phyloP scores from a whole-genome alignment of 1,140 invertebrate genomes.

The Drosophila murphyi region DNA sequence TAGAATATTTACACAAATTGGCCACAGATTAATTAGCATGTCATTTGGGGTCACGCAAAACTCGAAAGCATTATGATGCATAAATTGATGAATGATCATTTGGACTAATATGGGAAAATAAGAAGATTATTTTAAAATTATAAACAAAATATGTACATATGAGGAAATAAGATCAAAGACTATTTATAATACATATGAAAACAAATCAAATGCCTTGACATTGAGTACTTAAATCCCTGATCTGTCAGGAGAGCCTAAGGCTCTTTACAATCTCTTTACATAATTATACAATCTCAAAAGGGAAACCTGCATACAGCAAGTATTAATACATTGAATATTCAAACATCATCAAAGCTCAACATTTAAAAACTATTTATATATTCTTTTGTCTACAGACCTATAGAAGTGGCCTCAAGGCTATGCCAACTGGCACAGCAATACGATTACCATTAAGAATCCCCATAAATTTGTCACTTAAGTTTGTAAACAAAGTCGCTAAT shows the following conservation, averaged over 20 bases:
- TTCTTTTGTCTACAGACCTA: conserved; percentile 12
- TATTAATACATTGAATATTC: conserved; percentile 18
- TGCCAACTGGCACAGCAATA: conserved; percentile 27
- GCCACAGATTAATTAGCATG: conserved; percentile 26
- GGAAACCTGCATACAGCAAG: neutral
- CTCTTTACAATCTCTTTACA: neutral
- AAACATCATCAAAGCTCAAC: neutral
- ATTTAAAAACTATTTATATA: conserved; percentile 27
- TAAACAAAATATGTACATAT: too few relatives aligned
- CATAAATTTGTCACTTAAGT: conserved; percentile 69
- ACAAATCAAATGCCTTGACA: neutral
- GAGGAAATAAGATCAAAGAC: too few relatives aligned
- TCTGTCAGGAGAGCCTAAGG: neutral
- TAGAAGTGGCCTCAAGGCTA: conserved; percentile 32
- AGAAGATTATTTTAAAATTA: neutral
- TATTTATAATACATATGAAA: neutral
- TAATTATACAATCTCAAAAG: neutral
- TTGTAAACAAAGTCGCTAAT: conserved; percentile 72
- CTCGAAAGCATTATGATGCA: conserved; percentile 18
- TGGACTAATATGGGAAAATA: too few relatives aligned
- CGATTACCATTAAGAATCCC: conserved; percentile 62
- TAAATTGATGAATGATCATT: neutral
- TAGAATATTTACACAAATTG: conserved; percentile 29
- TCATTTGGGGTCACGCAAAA: conserved; percentile 13
- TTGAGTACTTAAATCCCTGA: neutral